Evolutionary conservation across 2,113 vertebrate species (phyloP).

Genomic region (Pan paniscus): DNA sequence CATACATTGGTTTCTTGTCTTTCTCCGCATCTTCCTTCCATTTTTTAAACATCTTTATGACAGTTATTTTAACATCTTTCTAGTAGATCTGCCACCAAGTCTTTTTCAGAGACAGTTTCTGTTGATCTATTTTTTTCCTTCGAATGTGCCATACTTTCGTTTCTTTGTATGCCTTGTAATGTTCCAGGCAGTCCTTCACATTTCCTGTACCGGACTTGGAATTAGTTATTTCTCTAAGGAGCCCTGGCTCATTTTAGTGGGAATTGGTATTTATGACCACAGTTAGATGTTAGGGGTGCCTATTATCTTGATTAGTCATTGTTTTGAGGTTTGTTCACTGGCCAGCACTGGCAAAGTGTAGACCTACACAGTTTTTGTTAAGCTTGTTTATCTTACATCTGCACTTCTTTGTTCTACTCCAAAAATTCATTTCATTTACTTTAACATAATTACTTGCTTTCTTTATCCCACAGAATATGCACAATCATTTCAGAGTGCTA

Average conservation of each 20-base stretch:
- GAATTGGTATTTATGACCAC: not conserved
- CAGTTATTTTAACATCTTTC: not conserved
- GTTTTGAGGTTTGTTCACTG: not conserved
- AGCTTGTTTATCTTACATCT: not conserved
- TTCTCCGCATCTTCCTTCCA: not conserved
- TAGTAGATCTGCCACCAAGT: too few species aligned
- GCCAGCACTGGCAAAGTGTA: not conserved
- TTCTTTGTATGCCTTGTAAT: not conserved
- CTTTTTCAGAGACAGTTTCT: not conserved
- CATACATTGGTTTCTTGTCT: not conserved
- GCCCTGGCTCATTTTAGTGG: not conserved
- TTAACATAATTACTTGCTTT: not conserved
- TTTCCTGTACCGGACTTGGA: not conserved
- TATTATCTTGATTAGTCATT: not conserved
- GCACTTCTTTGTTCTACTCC: not conserved
- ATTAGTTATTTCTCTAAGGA: not conserved
- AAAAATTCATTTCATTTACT: not conserved
- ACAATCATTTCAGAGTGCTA: not conserved
- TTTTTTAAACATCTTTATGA: not conserved
- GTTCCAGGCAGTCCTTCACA: too few species aligned
- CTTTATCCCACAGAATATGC: not conserved
- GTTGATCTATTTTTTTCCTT: not conserved
- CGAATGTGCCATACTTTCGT: not conserved
- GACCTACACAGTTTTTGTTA: not conserved
- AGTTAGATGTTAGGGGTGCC: too few species aligned